Conservation (phyloP, 1,140 invertebrate species). For the Anagrus nilaparvatae region DNA sequence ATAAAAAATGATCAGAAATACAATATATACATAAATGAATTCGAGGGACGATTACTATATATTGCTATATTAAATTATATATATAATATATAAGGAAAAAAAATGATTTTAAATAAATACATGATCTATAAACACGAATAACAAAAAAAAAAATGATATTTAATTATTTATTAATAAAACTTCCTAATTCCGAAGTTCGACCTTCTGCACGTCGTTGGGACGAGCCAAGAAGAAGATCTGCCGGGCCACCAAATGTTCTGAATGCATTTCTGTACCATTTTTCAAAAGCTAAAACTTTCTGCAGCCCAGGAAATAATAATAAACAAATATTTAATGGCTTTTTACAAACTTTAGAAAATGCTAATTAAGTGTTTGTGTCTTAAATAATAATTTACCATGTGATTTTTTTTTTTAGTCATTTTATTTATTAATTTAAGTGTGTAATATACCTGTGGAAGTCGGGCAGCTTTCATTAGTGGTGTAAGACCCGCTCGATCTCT, state of each 20-base stretch:
- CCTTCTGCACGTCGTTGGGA: constrained; percentile 3
- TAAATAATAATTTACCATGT: constrained; percentile 3
- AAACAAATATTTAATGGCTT: no score
- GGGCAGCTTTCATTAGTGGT: constrained; percentile 77
- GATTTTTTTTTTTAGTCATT: constrained; percentile 3
- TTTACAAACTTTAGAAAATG: no score
- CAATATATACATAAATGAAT: neutral
- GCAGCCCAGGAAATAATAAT: neutral
- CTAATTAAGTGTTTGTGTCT: no score
- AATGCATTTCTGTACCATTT: constrained; percentile 16
- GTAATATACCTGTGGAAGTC: constrained; percentile 56
- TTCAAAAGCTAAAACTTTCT: constrained; percentile 15
- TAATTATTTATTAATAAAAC: no score
- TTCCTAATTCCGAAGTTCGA: constrained; percentile 15
- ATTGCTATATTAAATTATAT: no score
- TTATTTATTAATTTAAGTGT: constrained; percentile 3
- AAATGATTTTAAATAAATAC: no score
- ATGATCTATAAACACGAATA: no score
- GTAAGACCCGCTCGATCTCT: constrained; percentile 72
- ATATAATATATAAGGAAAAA: no score
- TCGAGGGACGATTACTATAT: neutral
- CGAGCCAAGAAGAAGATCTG: constrained; percentile 7
- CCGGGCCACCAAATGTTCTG: constrained; percentile 5
- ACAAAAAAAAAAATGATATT: no score
- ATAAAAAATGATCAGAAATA: neutral